Conservation (phyloP, 2,113 vertebrate species). For the Myrmecobius fasciatus region DNA sequence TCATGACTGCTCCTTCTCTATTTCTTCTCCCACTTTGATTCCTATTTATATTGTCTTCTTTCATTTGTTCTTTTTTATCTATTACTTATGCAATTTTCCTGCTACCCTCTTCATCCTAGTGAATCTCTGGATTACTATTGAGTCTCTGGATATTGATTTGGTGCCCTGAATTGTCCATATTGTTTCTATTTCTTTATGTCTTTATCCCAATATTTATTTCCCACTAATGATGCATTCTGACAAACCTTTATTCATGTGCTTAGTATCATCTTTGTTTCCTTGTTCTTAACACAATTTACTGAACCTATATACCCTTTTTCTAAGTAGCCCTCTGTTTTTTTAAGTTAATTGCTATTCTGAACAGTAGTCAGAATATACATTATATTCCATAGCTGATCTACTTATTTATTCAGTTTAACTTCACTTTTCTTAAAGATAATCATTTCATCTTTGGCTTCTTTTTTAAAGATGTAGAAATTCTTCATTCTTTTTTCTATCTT, state of each 20-base stretch:
- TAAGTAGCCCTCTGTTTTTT: neutral
- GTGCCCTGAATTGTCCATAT: neutral
- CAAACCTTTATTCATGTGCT: neutral
- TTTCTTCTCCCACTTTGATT: neutral
- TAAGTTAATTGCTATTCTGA: neutral
- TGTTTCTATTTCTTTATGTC: neutral
- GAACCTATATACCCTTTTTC: neutral
- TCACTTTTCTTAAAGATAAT: neutral
- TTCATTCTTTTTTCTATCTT: neutral
- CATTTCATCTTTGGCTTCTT: neutral
- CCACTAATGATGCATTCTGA: neutral
- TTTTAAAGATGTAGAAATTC: neutral
- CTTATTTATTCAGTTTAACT: neutral
- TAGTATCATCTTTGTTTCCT: neutral
- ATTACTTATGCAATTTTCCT: neutral
- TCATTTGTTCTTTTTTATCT: neutral
- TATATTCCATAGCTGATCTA: neutral
- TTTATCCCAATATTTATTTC: neutral
- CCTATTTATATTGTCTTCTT: neutral
- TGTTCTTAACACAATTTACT: neutral
- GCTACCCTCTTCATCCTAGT: neutral
- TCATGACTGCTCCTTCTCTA: neutral
- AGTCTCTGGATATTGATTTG: neutral
- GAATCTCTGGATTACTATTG: neutral
- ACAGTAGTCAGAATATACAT: neutral